Evolutionary conservation across 2,113 vertebrate species (phyloP).

Genomic region (Rhineura floridana): DNA sequence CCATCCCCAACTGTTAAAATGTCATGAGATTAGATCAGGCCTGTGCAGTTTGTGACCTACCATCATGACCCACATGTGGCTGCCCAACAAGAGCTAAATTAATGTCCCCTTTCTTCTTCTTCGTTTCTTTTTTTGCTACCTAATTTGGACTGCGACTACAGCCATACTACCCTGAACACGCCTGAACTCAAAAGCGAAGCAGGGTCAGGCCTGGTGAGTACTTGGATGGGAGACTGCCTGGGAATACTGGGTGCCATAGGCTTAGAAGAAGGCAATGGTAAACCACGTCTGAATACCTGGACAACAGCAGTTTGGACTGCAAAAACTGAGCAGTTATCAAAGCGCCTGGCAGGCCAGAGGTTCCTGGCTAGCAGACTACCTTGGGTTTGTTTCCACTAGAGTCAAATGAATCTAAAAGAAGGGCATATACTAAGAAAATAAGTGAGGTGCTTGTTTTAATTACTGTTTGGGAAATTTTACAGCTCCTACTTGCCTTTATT

Average conservation of each 20-base stretch:
- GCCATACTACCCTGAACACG: too few species aligned
- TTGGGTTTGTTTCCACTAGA: neutral
- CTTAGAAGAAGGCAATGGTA: too few species aligned
- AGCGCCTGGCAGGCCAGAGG: neutral
- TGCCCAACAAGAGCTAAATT: neutral
- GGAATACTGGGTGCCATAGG: too few species aligned
- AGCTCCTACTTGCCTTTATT: neutral
- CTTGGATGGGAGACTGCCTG: too few species aligned
- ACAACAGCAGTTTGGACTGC: too few species aligned
- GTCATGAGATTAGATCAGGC: neutral
- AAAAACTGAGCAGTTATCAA: too few species aligned
- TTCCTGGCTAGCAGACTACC: neutral
- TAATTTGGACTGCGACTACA: too few species aligned
- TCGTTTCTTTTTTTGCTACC: neutral
- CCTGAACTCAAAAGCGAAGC: too few species aligned
- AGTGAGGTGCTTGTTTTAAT: neutral
- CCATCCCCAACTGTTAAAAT: neutral
- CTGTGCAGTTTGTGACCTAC: neutral
- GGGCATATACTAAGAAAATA: neutral
- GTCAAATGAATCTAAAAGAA: neutral
- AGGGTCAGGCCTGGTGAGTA: too few species aligned
- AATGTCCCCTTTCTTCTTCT: too few species aligned
- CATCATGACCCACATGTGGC: neutral
- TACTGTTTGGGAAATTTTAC: neutral
- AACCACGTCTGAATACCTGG: too few species aligned